A percentile compares a stretch with the other conserved stretches of the same genome.
phyloP scores from a whole-genome alignment of 2,113 vertebrate species.

The Chascanopsetta lugubris region DNA sequence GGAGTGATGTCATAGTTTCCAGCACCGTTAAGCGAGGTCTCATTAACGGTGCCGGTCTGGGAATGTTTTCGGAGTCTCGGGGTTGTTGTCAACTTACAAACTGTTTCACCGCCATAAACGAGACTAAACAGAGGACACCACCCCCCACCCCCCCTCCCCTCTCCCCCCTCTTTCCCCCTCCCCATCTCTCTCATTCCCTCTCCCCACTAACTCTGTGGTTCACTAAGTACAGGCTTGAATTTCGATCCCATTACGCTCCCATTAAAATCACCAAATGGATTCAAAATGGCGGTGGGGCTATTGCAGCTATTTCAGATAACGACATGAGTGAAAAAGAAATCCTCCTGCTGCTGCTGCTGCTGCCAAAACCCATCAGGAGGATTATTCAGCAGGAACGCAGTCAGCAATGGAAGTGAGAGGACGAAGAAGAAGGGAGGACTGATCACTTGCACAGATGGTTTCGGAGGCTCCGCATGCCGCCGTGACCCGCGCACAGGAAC shows the following conservation, averaged over 20 bases:
- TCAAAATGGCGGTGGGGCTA: conserved; percentile 10
- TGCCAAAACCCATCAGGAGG: conserved; percentile 4
- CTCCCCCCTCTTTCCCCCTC: neutral
- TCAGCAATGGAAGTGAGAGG: conserved; percentile 34
- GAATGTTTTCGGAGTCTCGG: conserved; percentile 26
- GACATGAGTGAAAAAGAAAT: conserved; percentile 44
- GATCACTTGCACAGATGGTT: conserved; percentile 40
- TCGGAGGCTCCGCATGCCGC: conserved; percentile 55
- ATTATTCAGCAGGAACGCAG: conserved; percentile 36
- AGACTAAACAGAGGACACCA: conserved; percentile 6
- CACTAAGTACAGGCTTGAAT: conserved; percentile 22
- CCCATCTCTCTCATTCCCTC: too few relatives aligned
- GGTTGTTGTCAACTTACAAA: too few relatives aligned
- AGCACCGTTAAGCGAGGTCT: conserved; percentile 24
- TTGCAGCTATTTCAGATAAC: conserved; percentile 27
- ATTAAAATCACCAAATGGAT: conserved; percentile 27
- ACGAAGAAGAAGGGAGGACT: conserved; percentile 23
- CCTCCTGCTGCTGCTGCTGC: neutral
- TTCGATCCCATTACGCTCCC: conserved; percentile 43
- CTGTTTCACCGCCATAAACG: conserved; percentile 25
- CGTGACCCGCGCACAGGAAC: conserved; percentile 31
- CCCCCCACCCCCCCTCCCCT: too few relatives aligned
- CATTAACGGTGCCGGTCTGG: conserved; percentile 45
- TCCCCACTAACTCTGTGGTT: conserved; percentile 12
- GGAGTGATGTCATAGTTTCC: conserved; percentile 71